Percentiles rank a stretch among this genome's conserved stretches.
Conservation (phyloP, 2,113 vertebrate genomes). For the Hepsetus odoe region DNA sequence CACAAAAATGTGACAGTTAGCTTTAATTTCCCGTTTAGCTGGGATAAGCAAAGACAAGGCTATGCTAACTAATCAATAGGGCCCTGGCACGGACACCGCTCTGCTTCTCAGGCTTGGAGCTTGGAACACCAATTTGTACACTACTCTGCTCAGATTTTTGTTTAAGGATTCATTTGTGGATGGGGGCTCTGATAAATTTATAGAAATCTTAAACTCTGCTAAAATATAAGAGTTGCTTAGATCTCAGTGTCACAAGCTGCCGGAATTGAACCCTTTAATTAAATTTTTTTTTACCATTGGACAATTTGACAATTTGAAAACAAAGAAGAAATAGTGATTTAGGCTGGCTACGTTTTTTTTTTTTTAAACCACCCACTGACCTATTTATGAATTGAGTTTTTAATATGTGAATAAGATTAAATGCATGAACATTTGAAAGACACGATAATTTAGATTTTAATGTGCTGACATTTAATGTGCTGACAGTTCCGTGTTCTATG, state of each 20-base stretch:
- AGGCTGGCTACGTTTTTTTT: background rate
- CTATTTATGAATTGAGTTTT: background rate
- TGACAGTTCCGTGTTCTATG: too few species aligned
- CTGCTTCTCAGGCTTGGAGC: conserved; percentile 1
- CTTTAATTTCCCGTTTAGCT: conserved; percentile 75
- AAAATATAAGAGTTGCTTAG: background rate
- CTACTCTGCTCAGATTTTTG: background rate
- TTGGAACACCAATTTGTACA: background rate
- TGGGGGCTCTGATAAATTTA: background rate
- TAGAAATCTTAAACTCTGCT: background rate
- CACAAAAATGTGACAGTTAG: conserved; percentile 74
- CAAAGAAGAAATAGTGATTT: background rate
- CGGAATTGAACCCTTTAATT: background rate
- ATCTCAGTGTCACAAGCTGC: background rate
- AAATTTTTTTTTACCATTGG: too few species aligned
- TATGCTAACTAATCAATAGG: conserved; percentile 67
- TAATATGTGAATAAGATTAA: background rate
- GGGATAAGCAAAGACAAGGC: conserved; percentile 61
- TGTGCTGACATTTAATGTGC: background rate
- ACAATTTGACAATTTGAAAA: too few species aligned
- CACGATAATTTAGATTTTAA: background rate
- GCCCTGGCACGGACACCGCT: background rate
- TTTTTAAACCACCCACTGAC: background rate
- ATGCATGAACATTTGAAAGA: background rate
- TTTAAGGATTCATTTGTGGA: background rate